Conservation (phyloP, 2,113 vertebrate species). For the Orycteropus afer region DNA sequence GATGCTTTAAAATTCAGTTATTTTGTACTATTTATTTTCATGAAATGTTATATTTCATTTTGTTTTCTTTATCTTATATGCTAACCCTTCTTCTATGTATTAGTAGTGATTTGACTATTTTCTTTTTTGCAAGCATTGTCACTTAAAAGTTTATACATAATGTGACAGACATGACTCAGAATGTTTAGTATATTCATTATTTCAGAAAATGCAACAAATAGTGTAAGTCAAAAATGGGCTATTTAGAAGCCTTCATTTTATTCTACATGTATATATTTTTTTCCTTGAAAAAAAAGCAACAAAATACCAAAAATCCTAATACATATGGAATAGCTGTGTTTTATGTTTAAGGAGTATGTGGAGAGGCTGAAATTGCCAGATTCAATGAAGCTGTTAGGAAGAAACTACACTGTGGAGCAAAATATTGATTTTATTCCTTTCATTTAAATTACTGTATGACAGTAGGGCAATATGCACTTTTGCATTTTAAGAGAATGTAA, state of each 20-base stretch:
- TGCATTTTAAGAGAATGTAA: constrained; percentile 58
- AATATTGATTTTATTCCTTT: constrained; percentile 66
- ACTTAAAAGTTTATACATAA: constrained; percentile 64
- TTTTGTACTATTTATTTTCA: constrained; percentile 27
- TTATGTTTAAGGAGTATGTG: constrained; percentile 1
- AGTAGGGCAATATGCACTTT: constrained; percentile 20
- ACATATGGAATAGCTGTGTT: neutral
- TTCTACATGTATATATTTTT: neutral
- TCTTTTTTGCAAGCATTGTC: constrained; percentile 47
- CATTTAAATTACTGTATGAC: constrained; percentile 58
- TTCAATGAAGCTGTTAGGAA: neutral
- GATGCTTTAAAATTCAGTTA: neutral
- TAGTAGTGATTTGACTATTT: neutral
- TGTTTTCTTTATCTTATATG: neutral
- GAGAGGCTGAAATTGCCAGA: neutral
- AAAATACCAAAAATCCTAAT: neutral
- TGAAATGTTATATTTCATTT: neutral
- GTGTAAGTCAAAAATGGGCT: neutral
- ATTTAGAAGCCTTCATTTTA: neutral
- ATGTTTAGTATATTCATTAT: neutral
- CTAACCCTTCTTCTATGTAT: neutral
- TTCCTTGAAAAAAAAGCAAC: neutral
- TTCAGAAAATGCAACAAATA: neutral
- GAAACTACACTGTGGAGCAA: neutral
- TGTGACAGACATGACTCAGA: neutral